Percentiles rank a stretch among this genome's conserved stretches.
These are phyloP conservation scores for Heliconius charithonia DNA, from an alignment of 2,888 invertebrate species.

Conservation along the genomic window DNA sequence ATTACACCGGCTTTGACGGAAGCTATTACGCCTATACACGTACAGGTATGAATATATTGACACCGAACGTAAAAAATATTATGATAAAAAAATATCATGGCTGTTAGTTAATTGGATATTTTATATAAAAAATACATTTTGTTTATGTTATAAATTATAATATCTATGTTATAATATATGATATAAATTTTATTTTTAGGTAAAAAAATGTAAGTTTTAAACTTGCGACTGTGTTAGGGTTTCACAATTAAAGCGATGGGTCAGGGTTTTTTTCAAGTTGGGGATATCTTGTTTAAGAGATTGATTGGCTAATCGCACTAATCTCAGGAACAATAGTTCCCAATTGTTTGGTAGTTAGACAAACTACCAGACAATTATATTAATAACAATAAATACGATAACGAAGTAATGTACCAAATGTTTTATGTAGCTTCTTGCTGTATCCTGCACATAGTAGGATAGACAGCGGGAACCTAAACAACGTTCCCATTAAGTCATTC, in stretches of 20 bases:
- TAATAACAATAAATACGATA: no score
- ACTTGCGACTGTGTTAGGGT: no score
- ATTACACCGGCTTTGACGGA: neutral
- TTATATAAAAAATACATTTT: neutral
- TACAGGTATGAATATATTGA: neutral
- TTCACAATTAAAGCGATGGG: no score
- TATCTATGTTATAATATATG: no score
- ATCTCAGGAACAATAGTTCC: no score
- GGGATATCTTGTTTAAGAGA: no score
- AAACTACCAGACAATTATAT: no score
- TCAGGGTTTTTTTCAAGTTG: no score
- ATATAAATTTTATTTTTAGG: neutral
- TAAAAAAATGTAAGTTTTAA: no score
- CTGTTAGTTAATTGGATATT: neutral
- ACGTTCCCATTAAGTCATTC: neutral
- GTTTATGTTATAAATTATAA: neutral
- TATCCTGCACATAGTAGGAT: neutral
- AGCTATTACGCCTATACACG: neutral
- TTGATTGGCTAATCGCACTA: no score
- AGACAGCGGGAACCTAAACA: neutral
- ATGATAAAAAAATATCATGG: neutral
- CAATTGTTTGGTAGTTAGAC: no score
- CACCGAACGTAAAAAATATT: neutral
- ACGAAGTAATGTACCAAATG: no score
- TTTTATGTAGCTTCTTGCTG: neutral